Conservation (phyloP, 1,140 invertebrate genomes). For the Chymomyza costata region DNA sequence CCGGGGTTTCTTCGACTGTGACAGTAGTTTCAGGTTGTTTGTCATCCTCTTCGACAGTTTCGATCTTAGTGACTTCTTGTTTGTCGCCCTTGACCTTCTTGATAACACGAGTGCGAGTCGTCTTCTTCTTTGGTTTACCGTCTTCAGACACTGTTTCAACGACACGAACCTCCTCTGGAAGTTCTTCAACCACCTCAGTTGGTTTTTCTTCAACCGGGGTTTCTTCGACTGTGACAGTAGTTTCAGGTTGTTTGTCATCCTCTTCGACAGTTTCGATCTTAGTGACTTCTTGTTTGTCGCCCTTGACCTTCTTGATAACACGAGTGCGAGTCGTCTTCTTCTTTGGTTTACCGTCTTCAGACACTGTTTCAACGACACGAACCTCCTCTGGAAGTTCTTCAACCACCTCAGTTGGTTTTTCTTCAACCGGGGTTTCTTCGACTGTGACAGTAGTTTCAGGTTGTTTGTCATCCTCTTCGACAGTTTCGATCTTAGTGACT, state of each 20-base stretch:
- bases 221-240: conserved; percentile 49
- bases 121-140: conserved; percentile 19
- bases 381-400: conserved; percentile 27
- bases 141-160: conserved; percentile 8
- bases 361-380: conserved; percentile 14
- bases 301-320: conserved; percentile 58
- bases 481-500: conserved; percentile 72
- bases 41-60: conserved; percentile 74
- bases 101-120: conserved; percentile 47
- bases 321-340: conserved; percentile 47
- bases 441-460: conserved; percentile 58
- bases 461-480: conserved; percentile 73
- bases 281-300: conserved; percentile 63
- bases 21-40: conserved; percentile 63
- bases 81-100: conserved; percentile 58
- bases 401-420: conserved; percentile 21
- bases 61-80: conserved; percentile 68
- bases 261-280: conserved; percentile 75
- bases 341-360: conserved; percentile 16
- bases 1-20: conserved; percentile 33
- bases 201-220: conserved; percentile 21
- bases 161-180: conserved; percentile 19
- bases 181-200: conserved; percentile 17
- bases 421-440: conserved; percentile 32
- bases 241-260: conserved; percentile 65